These are phyloP conservation scores for Neodiprion lecontei DNA, from an alignment of 1,140 invertebrate genomes.

Conservation along the genomic window DNA sequence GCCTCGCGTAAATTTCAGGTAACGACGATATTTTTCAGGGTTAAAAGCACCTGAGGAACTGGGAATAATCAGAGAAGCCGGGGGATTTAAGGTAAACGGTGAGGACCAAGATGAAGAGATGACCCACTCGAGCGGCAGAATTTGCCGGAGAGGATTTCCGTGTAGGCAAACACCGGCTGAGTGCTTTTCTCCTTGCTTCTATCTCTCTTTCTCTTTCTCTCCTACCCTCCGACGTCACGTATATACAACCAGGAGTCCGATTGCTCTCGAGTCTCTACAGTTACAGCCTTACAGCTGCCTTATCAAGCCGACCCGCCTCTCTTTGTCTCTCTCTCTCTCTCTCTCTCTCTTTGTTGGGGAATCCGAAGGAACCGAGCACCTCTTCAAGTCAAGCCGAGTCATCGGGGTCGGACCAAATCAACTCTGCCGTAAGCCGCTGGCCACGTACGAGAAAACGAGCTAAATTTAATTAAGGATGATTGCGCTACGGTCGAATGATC, in stretches of 20 bases:
- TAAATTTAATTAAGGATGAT: background rate
- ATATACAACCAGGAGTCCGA: too few species aligned
- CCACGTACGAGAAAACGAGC: background rate
- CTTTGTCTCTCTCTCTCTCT: constrained; percentile 8
- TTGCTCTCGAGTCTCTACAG: too few species aligned
- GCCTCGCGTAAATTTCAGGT: too few species aligned
- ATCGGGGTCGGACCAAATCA: background rate
- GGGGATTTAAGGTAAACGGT: background rate
- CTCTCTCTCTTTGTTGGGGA: too few species aligned
- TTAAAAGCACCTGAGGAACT: too few species aligned
- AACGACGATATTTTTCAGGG: too few species aligned
- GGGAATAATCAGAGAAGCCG: too few species aligned
- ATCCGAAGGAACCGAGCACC: background rate
- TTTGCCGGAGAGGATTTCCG: constrained; percentile 62
- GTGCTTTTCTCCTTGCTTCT: constrained; percentile 38
- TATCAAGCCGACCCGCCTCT: constrained; percentile 40
- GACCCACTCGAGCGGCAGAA: constrained; percentile 56
- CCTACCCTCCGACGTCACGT: background rate
- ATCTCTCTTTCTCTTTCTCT: constrained; percentile 29
- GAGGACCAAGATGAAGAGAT: constrained; percentile 29
- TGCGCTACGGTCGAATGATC: too few species aligned
- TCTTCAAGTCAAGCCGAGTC: background rate
- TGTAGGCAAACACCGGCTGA: constrained; percentile 59
- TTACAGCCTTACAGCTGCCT: constrained; percentile 30
- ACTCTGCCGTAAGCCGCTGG: background rate